phyloP scores from a whole-genome alignment of 2,113 vertebrate species.

The Thalassoma bifasciatum region DNA sequence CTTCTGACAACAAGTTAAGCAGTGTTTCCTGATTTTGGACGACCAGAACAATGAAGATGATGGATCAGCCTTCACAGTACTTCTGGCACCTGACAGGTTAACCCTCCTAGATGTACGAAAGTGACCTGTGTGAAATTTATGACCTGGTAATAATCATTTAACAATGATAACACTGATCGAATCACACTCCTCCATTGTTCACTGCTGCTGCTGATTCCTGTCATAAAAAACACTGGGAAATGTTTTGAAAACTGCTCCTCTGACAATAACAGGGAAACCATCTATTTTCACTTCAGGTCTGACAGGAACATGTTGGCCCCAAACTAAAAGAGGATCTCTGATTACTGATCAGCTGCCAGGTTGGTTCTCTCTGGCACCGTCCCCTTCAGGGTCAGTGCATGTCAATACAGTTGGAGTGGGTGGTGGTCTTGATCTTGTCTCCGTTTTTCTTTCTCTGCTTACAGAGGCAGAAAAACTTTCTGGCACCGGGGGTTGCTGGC shows the following conservation, averaged over 20 bases:
- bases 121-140: too few species aligned
- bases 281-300: conserved; percentile 35
- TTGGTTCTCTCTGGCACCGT: conserved; percentile 33
- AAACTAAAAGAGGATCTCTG: conserved; percentile 47
- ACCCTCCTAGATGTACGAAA: too few species aligned
- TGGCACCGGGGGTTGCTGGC: conserved; percentile 25
- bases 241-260: conserved; percentile 21
- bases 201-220: background rate
- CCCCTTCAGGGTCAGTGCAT: conserved; percentile 62
- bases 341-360: conserved; percentile 31
- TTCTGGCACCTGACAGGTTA: too few species aligned
- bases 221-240: background rate
- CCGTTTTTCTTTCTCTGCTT: conserved; percentile 52
- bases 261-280: conserved; percentile 22
- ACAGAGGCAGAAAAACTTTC: conserved; percentile 59
- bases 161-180: background rate
- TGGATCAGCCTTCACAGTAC: background rate
- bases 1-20: background rate
- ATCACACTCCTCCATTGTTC: background rate
- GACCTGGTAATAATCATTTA: too few species aligned
- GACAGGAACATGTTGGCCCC: conserved; percentile 18
- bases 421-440: conserved; percentile 60
- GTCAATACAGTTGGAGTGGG: conserved; percentile 54
- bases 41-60: too few species aligned
- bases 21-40: background rate